A percentile compares a stretch with the other conserved stretches of the same genome.
These are phyloP conservation scores for Orycteropus afer DNA, from an alignment of 2,113 vertebrate genomes.

Conservation along the genomic window DNA sequence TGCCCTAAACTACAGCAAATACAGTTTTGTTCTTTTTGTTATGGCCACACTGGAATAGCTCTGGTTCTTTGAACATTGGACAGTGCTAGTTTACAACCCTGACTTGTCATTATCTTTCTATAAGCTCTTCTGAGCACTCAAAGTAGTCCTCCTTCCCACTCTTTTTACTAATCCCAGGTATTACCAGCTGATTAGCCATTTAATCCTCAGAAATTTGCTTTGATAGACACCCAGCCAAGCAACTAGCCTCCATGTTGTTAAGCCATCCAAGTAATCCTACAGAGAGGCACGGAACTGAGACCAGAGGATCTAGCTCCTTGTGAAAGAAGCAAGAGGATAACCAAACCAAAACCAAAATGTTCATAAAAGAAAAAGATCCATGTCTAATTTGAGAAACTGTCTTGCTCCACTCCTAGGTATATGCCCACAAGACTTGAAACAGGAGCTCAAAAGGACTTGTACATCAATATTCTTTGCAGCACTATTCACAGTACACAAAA, in stretches of 20 bases:
- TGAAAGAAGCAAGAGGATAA: no score
- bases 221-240: rapidly evolving
- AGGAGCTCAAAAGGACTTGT: no score
- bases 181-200: no score
- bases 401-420: not conserved
- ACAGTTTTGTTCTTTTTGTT: no score
- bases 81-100: not conserved
- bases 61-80: no score
- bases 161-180: no score
- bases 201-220: no score
- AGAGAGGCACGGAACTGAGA: not conserved
- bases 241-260: rapidly evolving
- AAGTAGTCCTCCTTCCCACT: not conserved
- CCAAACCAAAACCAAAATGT: no score
- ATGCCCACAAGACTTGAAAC: no score
- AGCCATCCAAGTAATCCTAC: rapidly evolving
- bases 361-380: not conserved
- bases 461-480: no score
- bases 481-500: no score
- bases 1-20: not conserved
- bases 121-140: rapidly evolving
- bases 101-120: not conserved
- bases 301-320: not conserved
- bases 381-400: not conserved
- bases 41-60: not conserved